Base-by-base conservation (phyloP, 2,113 vertebrate species). In the Stigmatopora argus region DNA sequence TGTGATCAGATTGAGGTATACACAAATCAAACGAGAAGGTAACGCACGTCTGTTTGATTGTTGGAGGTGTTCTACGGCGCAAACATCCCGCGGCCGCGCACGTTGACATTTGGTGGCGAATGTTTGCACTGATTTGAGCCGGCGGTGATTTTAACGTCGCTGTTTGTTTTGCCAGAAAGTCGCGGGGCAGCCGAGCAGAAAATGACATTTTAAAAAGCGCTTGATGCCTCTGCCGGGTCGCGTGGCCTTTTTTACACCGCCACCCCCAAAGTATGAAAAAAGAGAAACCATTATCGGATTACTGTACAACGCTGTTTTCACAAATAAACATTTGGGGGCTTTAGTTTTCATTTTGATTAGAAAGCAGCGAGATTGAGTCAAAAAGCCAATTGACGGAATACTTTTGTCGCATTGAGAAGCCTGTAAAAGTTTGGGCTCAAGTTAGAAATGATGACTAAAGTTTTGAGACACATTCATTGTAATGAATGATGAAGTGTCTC, bases 151-250 rank as follows among this genome's bases (percentile, higher is more conserved):
- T 85, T 89, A 91, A 89, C 73, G 81, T 23, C 15, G 81, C 26
- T 72, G 63, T 80, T 86, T 71, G 81, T 88, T 91, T 85, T 89
- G 81, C 76, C 90, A 86, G 78, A 86, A 63, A 85, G 90, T 91
- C 87, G 86, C 89, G 75, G 90, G 80, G 90, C 87, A 83, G 82
- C 86, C 90, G 91, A 91, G 89, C 88, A 88, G 90, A 92, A 93
- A 94, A 93, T 91, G 88, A 87, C 87, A 88, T 91, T 91, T 90
- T 78, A 87, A 86, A 89, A 79, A 61, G 80, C 72, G 61, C 67
- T 78, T 80, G 86, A 70, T 79, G 85, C 52, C 77, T 74, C 77
- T 63, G 80, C 74, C 65, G 18, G 71, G 68, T 75, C 76, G 62
- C 51, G 79, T 79, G 84, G 83, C 90, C 91, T 92, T 85, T 85